phyloP scores from a whole-genome alignment of 1,140 invertebrate genomes.

The Augochlora pura region DNA sequence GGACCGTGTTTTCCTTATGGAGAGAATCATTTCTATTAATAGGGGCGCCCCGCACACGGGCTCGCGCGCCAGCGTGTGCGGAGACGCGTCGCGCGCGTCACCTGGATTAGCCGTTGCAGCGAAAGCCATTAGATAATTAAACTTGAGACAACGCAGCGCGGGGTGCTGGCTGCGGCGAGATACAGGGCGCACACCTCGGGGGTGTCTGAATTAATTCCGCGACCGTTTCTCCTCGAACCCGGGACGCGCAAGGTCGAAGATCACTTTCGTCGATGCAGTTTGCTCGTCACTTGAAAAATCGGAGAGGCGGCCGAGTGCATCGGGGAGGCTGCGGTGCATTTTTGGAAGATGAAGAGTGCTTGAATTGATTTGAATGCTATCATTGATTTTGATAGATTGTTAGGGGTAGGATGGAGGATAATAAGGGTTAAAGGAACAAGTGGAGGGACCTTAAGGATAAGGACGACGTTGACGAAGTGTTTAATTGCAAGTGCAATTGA shows the following conservation, averaged over 20 bases:
- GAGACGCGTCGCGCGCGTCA: slow-evolving; percentile 1
- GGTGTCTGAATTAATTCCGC: slow-evolving; percentile 10
- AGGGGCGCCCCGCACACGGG: not conserved
- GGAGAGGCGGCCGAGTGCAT: too few species aligned
- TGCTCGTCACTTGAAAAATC: too few species aligned
- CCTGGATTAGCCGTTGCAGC: not conserved
- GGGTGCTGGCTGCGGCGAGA: not conserved
- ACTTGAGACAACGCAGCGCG: not conserved
- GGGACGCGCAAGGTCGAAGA: slow-evolving; percentile 14
- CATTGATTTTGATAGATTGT: not conserved
- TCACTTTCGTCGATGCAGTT: slow-evolving; percentile 5
- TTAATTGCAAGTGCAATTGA: too few species aligned
- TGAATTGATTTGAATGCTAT: slow-evolving; percentile 2
- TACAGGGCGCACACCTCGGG: too few species aligned
- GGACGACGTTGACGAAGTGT: too few species aligned
- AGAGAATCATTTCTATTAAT: too few species aligned
- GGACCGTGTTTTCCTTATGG: too few species aligned
- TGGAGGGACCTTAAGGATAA: too few species aligned
- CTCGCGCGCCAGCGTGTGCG: too few species aligned
- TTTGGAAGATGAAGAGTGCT: too few species aligned
- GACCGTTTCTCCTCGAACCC: not conserved
- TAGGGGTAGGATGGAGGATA: slow-evolving; percentile 1
- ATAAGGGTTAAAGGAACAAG: too few species aligned
- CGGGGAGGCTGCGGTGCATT: too few species aligned
- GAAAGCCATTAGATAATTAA: slow-evolving; percentile 23